These are phyloP conservation scores for Mastigias papua DNA, from an alignment of 30 jellyfish, hydroid and myxozoan genomes.

Conservation along the genomic window DNA sequence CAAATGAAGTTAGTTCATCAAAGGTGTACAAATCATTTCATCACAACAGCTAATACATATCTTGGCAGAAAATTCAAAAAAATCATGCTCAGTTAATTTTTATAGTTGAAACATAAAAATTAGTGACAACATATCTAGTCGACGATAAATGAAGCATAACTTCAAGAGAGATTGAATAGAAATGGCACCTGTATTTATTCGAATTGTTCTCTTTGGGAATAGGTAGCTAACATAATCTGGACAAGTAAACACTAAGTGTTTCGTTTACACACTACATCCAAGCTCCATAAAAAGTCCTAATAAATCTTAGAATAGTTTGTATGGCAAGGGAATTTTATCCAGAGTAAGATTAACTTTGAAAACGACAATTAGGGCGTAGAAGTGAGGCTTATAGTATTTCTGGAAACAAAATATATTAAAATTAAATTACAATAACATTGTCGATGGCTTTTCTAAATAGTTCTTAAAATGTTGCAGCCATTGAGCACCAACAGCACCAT, in stretches of 20 bases:
- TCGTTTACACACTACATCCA: too few relatives aligned
- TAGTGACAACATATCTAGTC: not conserved
- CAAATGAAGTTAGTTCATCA: not conserved
- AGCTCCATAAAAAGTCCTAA: too few relatives aligned
- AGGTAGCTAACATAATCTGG: too few relatives aligned
- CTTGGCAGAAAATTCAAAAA: not conserved
- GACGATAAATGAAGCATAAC: not conserved
- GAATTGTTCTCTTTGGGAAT: too few relatives aligned
- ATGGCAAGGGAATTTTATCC: too few relatives aligned
- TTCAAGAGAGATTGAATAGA: too few relatives aligned
- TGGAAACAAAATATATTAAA: not conserved
- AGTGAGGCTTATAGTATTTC: not conserved
- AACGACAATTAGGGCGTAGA: not conserved
- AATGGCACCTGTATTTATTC: too few relatives aligned
- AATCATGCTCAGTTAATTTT: not conserved
- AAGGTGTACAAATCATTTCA: not conserved
- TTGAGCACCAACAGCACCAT: slow-evolving; percentile 99
- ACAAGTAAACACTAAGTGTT: too few relatives aligned
- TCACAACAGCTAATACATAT: not conserved
- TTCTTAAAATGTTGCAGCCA: slow-evolving; percentile 93
- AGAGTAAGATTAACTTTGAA: too few relatives aligned
- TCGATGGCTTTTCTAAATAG: slow-evolving; percentile 91
- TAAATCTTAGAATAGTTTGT: too few relatives aligned
- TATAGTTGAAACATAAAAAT: not conserved
- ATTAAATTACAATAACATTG: slow-evolving; percentile 80